Evolutionary conservation across 2,888 invertebrate species (phyloP).

Genomic region (Drosophila stalkeri): DNA sequence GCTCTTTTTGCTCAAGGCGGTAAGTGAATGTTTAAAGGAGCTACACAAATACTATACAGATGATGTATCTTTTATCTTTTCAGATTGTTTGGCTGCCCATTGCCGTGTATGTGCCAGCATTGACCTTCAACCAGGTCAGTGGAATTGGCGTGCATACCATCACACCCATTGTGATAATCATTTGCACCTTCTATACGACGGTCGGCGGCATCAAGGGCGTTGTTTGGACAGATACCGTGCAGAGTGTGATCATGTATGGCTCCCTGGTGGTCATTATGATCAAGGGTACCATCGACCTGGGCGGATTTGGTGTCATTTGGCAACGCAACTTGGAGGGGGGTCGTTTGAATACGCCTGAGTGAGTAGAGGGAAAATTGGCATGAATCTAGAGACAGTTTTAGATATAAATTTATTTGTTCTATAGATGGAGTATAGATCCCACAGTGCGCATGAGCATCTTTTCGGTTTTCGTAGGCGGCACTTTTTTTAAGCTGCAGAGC

Average conservation of each 20-base stretch:
- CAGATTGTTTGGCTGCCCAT: constrained; percentile 83
- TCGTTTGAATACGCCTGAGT: constrained; percentile 90
- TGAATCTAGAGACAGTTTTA: not conserved
- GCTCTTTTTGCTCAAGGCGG: constrained; percentile 89
- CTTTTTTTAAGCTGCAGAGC: constrained; percentile 90
- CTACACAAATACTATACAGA: not conserved
- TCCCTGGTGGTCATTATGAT: constrained; percentile 90
- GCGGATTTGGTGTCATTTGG: constrained; percentile 88
- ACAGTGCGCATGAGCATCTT: constrained; percentile 92
- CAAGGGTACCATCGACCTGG: constrained; percentile 90
- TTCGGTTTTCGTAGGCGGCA: constrained; percentile 91
- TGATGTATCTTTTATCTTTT: not conserved
- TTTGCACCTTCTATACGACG: constrained; percentile 95
- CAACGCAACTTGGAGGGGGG: constrained; percentile 89
- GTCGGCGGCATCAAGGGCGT: constrained; percentile 92
- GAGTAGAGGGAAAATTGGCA: constrained; percentile 34
- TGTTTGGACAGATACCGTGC: constrained; percentile 92
- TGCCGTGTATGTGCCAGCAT: constrained; percentile 90
- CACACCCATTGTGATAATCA: constrained; percentile 91
- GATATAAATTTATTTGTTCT: not conserved
- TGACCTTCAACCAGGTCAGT: constrained; percentile 90
- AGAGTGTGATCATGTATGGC: constrained; percentile 90
- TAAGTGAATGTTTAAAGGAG: constrained; percentile 84
- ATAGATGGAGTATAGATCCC: constrained; percentile 89
- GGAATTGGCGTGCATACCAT: constrained; percentile 92